Base-by-base conservation (phyloP, 2,113 vertebrate genomes). In the Paralichthys olivaceus region DNA sequence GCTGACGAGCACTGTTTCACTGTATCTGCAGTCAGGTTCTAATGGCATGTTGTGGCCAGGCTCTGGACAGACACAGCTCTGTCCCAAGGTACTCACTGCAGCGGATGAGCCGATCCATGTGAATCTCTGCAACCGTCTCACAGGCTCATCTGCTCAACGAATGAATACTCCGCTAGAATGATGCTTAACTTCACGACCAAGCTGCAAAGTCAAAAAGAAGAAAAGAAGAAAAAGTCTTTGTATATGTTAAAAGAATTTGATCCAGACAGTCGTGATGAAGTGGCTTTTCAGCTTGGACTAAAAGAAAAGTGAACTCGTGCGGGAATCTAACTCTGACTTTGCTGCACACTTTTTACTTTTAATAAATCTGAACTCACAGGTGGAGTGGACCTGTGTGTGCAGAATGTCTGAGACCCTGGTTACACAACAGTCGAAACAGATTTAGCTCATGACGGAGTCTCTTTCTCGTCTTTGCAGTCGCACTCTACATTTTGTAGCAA, bases 51-150 rank as follows among this genome's bases (percentile, higher is more conserved):
- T 90, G 89, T 66, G 90, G 79, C 84, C 81, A 60, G 80, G 85
- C 87, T 82, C 74, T 60, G 87, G 87, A 85, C 89, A 87, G 86
- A 69, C 83, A 77, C 85, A 26, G 80, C 84, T 88, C 88, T 91
- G 91, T 88, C 85, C 86, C 13, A 80, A 92, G 91, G 91, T 91
- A 92, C 87, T 85, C 29, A 43, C 88, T 87, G 87, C 7, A 89
- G 89, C 25, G 60, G 91, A 90, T 92, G 91, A 91, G 86, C 67
- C 67, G 84, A 60, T 5, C 13, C 70, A 37, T 37, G 84, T 89
- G 89, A 89, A 88, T 17, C 75, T 56, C 64, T 78, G 72, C 82
- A 62, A 51, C 32, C 62, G 83, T 86, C 84, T 89, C 85, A 59
- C 79, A 25, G 72, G 81, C 89, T 90, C 90, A 90, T 90, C 91